phyloP scores from a whole-genome alignment of 30 jellyfish, hydroid and myxozoan species.

The Rhopilema esculentum region DNA sequence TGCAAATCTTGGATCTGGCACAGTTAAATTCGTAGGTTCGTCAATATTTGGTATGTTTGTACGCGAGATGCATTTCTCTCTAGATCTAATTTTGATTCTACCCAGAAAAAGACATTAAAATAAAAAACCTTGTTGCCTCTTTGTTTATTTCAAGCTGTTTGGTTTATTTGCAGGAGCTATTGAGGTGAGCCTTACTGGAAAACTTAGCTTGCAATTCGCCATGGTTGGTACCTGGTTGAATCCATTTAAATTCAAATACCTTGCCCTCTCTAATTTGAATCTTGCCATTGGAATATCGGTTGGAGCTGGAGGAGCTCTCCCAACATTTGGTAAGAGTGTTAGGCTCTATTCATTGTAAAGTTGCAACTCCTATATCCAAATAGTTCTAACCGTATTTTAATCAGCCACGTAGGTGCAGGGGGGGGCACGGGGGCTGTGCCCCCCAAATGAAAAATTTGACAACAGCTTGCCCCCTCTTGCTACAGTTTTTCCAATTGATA shows the following conservation, averaged over 20 bases:
- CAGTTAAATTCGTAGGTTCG: constrained; percentile 45
- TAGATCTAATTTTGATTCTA: too few relatives aligned
- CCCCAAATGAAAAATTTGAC: too few relatives aligned
- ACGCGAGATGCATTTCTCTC: neutral
- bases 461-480: too few relatives aligned
- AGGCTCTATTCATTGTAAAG: neutral
- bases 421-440: too few relatives aligned
- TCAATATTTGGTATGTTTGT: neutral
- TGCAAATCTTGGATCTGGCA: constrained; percentile 32
- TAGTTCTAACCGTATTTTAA: neutral
- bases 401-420: neutral
- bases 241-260: constrained; percentile 48
- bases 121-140: too few relatives aligned
- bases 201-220: constrained; percentile 30
- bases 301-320: constrained; percentile 45
- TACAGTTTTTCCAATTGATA: too few relatives aligned
- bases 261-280: constrained; percentile 51
- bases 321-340: constrained; percentile 45
- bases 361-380: neutral
- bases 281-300: constrained; percentile 48
- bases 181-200: constrained; percentile 65
- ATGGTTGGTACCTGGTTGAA: constrained; percentile 61
- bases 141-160: neutral
- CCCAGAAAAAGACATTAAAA: too few relatives aligned
- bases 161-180: constrained; percentile 54